Conservation (phyloP, 2,797 vertebrate species). For the Cyprinodon diabolis region DNA sequence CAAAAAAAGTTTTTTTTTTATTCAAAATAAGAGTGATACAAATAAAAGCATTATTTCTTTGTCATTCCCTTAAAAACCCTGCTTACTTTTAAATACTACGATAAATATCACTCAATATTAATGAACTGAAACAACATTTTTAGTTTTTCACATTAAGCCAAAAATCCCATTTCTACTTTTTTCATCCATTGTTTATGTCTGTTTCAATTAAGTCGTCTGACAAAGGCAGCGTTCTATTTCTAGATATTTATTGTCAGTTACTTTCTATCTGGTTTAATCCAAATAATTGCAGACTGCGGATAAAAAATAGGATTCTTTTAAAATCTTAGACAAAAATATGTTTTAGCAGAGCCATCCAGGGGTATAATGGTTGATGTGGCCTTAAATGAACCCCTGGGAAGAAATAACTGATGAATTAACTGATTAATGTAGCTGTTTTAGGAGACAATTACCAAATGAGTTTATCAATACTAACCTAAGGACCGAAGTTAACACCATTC, state of each 20-base stretch:
- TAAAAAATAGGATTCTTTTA: neutral
- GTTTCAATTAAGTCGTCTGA: neutral
- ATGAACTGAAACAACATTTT: neutral
- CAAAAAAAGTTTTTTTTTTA: neutral
- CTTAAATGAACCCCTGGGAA: neutral
- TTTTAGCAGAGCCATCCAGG: neutral
- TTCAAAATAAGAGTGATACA: neutral
- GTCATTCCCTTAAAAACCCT: neutral
- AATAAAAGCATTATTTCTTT: neutral
- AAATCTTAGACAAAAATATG: neutral
- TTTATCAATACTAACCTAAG: conserved; percentile 21
- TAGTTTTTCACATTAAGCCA: neutral
- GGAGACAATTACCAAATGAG: conserved; percentile 16
- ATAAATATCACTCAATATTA: neutral
- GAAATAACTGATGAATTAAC: conserved; percentile 7
- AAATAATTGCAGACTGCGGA: neutral
- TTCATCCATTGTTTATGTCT: neutral
- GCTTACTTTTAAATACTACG: neutral
- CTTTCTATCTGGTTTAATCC: neutral
- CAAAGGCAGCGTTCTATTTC: neutral
- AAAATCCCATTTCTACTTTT: neutral
- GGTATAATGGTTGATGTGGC: too few relatives aligned
- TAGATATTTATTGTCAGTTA: neutral
- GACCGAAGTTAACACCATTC: conserved; percentile 14
- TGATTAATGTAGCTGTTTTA: conserved; percentile 13